These are phyloP conservation scores for Heliconius hermathena DNA, from an alignment of 1,140 invertebrate species.

Conservation along the genomic window DNA sequence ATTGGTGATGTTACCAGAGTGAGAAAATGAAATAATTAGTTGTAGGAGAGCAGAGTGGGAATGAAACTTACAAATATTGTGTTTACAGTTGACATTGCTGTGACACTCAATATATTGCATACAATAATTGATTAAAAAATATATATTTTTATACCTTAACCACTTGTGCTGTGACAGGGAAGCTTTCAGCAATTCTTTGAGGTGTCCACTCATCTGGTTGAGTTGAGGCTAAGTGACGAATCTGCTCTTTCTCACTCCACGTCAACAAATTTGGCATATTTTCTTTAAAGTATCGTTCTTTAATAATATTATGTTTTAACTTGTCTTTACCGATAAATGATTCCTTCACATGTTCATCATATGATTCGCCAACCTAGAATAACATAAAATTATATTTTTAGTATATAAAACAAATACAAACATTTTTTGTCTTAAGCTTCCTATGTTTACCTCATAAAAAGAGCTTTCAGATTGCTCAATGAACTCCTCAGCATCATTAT, in stretches of 20 bases:
- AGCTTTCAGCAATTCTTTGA: conserved; percentile 88
- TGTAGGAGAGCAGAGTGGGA: too few species aligned
- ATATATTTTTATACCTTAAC: conserved; percentile 70
- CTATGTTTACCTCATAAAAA: conserved; percentile 60
- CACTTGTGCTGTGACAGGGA: conserved; percentile 86
- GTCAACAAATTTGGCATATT: conserved; percentile 89
- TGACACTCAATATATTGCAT: too few species aligned
- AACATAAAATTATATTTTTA: too few species aligned
- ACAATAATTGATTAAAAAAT: neutral
- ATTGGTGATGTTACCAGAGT: too few species aligned
- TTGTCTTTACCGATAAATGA: conserved; percentile 61
- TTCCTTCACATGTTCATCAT: conserved; percentile 66
- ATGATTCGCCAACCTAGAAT: conserved; percentile 59
- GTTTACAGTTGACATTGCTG: too few species aligned
- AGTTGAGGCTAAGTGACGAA: conserved; percentile 85
- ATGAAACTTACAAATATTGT: too few species aligned
- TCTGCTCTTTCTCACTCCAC: conserved; percentile 92
- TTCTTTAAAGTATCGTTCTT: conserved; percentile 88
- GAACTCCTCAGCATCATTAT: conserved; percentile 65
- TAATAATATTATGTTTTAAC: conserved; percentile 83
- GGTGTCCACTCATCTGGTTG: conserved; percentile 89
- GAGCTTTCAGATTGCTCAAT: conserved; percentile 66
- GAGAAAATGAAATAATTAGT: too few species aligned
- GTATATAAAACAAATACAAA: too few species aligned
- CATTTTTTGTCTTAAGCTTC: too few species aligned